Percentiles rank a stretch among this genome's conserved stretches.
phyloP scores from a whole-genome alignment of 2,113 vertebrate genomes.

The Ctenodactylus gundi region DNA sequence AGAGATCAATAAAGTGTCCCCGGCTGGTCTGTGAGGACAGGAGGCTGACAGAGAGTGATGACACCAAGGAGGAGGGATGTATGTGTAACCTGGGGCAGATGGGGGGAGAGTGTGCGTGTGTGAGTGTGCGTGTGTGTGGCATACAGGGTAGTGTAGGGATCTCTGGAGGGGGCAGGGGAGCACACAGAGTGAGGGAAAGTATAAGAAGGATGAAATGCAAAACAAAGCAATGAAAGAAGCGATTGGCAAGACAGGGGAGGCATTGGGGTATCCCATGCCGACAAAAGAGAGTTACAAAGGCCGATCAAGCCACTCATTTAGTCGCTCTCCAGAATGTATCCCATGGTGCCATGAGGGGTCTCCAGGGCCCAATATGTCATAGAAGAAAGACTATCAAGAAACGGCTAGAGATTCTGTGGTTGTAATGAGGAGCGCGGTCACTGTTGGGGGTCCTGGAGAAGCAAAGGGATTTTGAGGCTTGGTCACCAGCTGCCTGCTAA shows the following conservation, averaged over 20 bases:
- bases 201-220: neutral
- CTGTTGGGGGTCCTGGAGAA: neutral
- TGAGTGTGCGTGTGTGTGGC: no score
- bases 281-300: neutral
- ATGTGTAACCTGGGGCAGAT: neutral
- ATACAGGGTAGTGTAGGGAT: fast-evolving
- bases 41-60: slow-evolving; percentile 71
- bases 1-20: neutral
- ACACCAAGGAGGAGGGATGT: neutral
- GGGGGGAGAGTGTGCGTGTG: neutral
- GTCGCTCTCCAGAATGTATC: no score
- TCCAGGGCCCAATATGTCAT: neutral
- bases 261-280: neutral
- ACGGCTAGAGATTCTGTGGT: neutral
- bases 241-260: neutral
- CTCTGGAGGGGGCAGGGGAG: fast-evolving
- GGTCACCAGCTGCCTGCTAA: neutral
- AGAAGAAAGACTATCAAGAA: neutral
- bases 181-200: no score
- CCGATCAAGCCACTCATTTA: neutral
- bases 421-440: neutral
- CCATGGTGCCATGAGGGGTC: no score
- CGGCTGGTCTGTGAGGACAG: slow-evolving; percentile 26
- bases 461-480: neutral
- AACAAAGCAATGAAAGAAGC: neutral